Evolutionary conservation across 2,113 vertebrate species (phyloP).

Genomic region (Physeter macrocephalus): DNA sequence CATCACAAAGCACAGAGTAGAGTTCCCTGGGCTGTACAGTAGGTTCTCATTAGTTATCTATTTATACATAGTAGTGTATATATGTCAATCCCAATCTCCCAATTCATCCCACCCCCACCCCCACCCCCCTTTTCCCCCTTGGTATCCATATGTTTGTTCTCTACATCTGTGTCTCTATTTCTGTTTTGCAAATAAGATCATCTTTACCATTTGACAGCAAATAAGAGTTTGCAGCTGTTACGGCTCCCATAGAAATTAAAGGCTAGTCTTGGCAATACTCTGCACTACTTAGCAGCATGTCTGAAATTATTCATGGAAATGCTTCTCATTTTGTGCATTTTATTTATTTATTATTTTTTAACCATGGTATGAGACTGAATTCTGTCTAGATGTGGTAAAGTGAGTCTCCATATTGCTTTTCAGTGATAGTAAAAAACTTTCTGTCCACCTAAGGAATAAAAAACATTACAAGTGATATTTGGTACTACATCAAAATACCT

Average conservation of each 20-base stretch:
- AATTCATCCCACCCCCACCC: too few relatives aligned
- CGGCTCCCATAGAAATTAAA: conserved; percentile 48
- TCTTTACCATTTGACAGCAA: conserved; percentile 46
- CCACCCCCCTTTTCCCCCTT: too few relatives aligned
- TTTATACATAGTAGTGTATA: too few relatives aligned
- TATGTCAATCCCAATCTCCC: too few relatives aligned
- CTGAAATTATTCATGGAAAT: conserved; percentile 57
- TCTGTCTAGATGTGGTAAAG: conserved; percentile 36
- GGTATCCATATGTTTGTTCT: too few relatives aligned
- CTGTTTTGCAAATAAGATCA: not conserved
- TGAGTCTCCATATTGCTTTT: conserved; percentile 24
- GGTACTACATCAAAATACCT: not conserved
- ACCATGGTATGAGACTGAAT: not conserved
- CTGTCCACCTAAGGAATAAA: conserved; percentile 11
- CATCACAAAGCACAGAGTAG: too few relatives aligned
- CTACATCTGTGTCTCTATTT: too few relatives aligned
- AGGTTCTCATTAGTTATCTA: too few relatives aligned
- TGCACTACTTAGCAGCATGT: conserved; percentile 40
- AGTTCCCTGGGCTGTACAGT: too few relatives aligned
- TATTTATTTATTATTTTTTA: conserved; percentile 54
- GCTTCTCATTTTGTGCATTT: conserved; percentile 30
- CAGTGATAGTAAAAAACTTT: conserved; percentile 18
- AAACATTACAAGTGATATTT: conserved; percentile 19
- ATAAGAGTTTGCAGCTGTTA: conserved; percentile 39
- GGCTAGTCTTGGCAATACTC: conserved; percentile 22